A percentile compares a stretch with the other conserved stretches of the same genome.
phyloP scores from a whole-genome alignment of 2,888 invertebrate genomes.

The Ommatoiulus sabulosus region DNA sequence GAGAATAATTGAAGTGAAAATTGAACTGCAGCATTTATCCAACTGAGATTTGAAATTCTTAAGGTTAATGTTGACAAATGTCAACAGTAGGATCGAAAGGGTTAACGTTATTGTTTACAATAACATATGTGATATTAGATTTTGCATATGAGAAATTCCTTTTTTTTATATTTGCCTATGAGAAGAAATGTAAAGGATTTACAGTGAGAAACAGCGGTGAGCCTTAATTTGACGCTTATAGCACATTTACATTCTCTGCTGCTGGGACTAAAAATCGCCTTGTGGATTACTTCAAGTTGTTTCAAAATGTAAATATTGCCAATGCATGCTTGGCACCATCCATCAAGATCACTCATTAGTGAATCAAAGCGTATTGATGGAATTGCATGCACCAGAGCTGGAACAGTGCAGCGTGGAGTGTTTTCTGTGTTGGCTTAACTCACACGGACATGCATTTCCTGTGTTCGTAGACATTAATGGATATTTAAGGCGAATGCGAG shows the following conservation, averaged over 20 bases:
- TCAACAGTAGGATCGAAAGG: too few relatives aligned
- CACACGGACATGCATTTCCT: neutral
- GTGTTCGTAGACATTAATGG: neutral
- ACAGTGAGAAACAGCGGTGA: neutral
- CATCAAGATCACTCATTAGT: conserved; percentile 9
- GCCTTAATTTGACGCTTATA: neutral
- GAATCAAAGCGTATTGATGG: neutral
- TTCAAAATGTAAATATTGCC: neutral
- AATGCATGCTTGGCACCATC: neutral
- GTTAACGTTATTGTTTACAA: too few relatives aligned
- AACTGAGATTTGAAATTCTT: too few relatives aligned
- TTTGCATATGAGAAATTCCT: too few relatives aligned
- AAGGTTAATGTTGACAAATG: too few relatives aligned
- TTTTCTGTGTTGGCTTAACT: neutral
- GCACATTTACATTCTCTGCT: neutral
- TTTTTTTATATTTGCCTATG: too few relatives aligned
- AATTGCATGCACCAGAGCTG: neutral
- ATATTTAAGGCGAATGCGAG: neutral
- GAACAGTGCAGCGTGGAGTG: neutral
- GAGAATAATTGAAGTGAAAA: too few relatives aligned
- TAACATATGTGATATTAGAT: too few relatives aligned
- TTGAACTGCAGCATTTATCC: too few relatives aligned
- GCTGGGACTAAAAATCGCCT: neutral
- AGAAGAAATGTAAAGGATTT: neutral
- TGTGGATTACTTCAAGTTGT: neutral